phyloP scores from a whole-genome alignment of 2,888 invertebrate genomes.

The Xestia c-nigrum region DNA sequence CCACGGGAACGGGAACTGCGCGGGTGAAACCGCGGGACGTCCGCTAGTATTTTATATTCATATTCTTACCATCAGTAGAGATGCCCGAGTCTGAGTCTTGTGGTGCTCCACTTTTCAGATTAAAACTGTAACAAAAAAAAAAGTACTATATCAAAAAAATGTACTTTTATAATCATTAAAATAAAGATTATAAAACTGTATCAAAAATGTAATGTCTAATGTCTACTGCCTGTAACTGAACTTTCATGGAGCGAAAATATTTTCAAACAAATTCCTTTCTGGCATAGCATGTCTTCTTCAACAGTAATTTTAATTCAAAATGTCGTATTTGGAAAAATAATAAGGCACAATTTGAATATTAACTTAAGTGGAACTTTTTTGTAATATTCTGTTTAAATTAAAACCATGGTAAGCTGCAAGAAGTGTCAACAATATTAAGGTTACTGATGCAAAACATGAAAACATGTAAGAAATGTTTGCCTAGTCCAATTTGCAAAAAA shows the following conservation, averaged over 20 bases:
- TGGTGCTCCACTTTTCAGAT: constrained; percentile 81
- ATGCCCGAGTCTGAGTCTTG: constrained; percentile 88
- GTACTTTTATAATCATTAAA: too few relatives aligned
- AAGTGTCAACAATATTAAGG: neutral
- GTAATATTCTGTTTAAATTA: neutral
- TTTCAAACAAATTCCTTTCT: neutral
- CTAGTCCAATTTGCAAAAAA: constrained; percentile 1
- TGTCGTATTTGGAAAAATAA: too few relatives aligned
- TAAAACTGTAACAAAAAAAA: constrained; percentile 79
- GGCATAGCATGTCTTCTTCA: neutral
- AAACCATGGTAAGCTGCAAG: neutral
- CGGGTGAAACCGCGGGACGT: too few relatives aligned
- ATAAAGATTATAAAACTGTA: neutral
- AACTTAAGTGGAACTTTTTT: neutral
- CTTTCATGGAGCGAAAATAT: neutral
- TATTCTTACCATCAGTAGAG: constrained; percentile 84
- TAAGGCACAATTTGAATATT: neutral
- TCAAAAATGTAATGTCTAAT: neutral
- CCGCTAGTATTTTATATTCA: too few relatives aligned
- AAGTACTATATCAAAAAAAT: neutral
- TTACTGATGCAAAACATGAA: neutral
- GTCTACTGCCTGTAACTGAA: neutral
- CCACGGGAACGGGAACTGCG: too few relatives aligned
- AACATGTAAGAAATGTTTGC: neutral
- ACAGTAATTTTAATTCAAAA: too few relatives aligned